Conservation (phyloP, 2,888 invertebrate species). For the Dorcus parallelipipedus region DNA sequence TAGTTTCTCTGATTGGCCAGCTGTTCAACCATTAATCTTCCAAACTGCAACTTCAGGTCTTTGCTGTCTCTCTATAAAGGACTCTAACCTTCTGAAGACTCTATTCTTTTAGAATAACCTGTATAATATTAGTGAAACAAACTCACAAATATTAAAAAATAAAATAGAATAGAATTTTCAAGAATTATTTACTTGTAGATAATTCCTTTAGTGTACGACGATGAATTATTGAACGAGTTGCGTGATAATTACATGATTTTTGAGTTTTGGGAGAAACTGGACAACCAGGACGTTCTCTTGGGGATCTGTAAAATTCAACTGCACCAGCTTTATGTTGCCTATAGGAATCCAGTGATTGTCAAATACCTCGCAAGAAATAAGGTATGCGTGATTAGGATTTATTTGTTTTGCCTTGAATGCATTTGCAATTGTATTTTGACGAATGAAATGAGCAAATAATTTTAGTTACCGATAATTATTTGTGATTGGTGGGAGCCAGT, state of each 20-base stretch:
- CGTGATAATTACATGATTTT: slow-evolving; percentile 56
- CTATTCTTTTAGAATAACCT: no score
- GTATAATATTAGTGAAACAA: no score
- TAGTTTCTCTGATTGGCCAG: no score
- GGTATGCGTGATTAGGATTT: slow-evolving; percentile 39
- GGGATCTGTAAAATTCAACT: slow-evolving; percentile 56
- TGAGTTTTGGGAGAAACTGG: slow-evolving; percentile 52
- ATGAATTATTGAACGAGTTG: slow-evolving; percentile 53
- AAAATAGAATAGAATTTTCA: no score
- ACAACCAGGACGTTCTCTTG: slow-evolving; percentile 44
- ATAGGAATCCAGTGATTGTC: slow-evolving; percentile 55
- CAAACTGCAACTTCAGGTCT: no score
- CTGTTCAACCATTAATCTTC: no score
- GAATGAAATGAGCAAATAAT: slow-evolving; percentile 8
- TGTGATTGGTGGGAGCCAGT: slow-evolving; percentile 60
- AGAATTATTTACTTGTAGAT: slow-evolving; percentile 46
- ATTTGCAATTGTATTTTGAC: not conserved
- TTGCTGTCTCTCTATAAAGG: no score
- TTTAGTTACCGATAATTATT: slow-evolving; percentile 58
- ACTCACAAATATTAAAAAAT: no score
- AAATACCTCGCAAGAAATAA: slow-evolving; percentile 54
- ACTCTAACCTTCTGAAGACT: no score
- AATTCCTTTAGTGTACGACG: slow-evolving; percentile 55
- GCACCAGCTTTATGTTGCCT: slow-evolving; percentile 60
- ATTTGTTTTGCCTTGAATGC: no score